phyloP scores from a whole-genome alignment of 2,797 vertebrate species.

The Anguilla megastoma region DNA sequence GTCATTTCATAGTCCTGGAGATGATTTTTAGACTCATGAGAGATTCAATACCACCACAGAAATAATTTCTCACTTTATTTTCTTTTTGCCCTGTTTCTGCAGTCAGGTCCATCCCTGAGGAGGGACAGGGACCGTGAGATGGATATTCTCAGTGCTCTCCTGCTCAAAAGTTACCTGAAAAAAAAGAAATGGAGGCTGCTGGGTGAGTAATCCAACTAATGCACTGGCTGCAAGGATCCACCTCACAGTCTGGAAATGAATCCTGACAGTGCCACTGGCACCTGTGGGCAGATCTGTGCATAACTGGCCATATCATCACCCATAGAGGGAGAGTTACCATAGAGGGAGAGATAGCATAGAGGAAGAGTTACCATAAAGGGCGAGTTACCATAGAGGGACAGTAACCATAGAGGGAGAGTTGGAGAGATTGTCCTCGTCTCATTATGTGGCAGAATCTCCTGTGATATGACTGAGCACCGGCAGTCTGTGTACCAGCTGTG shows the following conservation, averaged over 20 bases:
- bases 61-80: constrained; percentile 66
- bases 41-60: constrained; percentile 59
- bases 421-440: background rate
- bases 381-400: too few species aligned
- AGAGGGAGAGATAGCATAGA: too few species aligned
- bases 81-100: background rate
- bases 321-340: background rate
- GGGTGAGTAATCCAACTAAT: background rate
- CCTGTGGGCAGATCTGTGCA: background rate
- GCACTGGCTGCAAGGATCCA: background rate
- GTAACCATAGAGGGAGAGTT: too few species aligned
- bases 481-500: background rate
- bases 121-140: background rate
- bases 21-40: constrained; percentile 48
- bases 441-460: background rate
- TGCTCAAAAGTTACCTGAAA: too few species aligned
- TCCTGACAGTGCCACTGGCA: background rate
- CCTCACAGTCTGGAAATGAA: background rate
- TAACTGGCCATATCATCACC: background rate
- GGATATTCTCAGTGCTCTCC: too few species aligned
- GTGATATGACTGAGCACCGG: background rate
- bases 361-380: background rate
- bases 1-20: constrained; percentile 73
- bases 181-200: background rate
- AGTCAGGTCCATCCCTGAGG: background rate